Evolutionary conservation across 2,113 vertebrate genomes (phyloP), one percentile per base, ranked within the genome.

Genomic region (Heliornis fulica): DNA sequence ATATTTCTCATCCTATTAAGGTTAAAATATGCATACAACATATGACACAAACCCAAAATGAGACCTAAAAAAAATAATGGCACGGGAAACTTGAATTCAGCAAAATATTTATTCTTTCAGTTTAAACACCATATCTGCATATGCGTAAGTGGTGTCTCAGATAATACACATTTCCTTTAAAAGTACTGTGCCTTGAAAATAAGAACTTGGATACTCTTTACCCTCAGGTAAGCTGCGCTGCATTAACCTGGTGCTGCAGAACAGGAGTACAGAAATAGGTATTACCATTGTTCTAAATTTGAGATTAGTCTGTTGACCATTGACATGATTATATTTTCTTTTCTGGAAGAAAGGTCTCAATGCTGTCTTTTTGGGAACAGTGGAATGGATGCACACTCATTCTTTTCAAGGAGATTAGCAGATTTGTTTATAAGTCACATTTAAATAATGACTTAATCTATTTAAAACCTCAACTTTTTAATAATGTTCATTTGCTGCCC

Each of bases 91-190:
- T 68, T 1, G 3, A 87, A 72, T 93, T 71, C 29, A 63, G 84
- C 65, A 96, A 90, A 97, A 94, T 95, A 91, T 94, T 97, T 93
- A 79, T 94, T 83, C 57, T 91, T 79, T 69, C n/a, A 53, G 31
- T 82, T 94, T 85, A 93, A 94, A 93, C 82, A 88, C 40, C 61
- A 4, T 65, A 54, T 87, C 60, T 89, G 23, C 18, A 23, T 66
- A 74, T 45, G 25, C 40, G 18, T 68, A 96, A 90, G 50, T 56
- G 72, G 15, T n/a, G 13, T 40, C 68, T 86, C 83, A 72, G 14
- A 86, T 72, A 82, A 63, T 32, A 50, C 21, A 66, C 6, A 17
- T 51, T 93, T 93, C 32, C 38, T 89, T 91, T 87, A 50, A 43
- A 77, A 63, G 43, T 63, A 54, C 7, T 38, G 20, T 6, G 59